phyloP scores from a whole-genome alignment of 1,140 invertebrate species.

The Diplogasteroides magnus region DNA sequence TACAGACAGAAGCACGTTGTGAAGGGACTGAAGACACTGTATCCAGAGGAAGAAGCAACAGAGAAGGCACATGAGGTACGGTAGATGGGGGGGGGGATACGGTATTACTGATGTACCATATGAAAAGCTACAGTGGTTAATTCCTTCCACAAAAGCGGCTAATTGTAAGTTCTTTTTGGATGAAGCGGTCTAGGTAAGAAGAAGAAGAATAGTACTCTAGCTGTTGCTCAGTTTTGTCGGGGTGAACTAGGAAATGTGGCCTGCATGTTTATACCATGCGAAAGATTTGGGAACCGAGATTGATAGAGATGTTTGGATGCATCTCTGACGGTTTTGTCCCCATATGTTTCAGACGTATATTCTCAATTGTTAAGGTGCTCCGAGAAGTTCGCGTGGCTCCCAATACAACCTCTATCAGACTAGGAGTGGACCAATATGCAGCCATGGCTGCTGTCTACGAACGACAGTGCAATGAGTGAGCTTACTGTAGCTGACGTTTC shows the following conservation, averaged over 20 bases:
- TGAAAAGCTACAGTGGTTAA: too few relatives aligned
- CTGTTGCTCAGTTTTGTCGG: too few relatives aligned
- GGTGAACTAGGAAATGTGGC: too few relatives aligned
- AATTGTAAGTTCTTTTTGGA: conserved; percentile 71
- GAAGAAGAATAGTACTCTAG: not conserved
- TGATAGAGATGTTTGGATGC: too few relatives aligned
- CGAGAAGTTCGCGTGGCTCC: conserved; percentile 53
- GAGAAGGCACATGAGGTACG: conserved; percentile 69
- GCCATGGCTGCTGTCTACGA: conserved; percentile 71
- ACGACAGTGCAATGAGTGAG: conserved; percentile 52
- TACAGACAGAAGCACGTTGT: conserved; percentile 77
- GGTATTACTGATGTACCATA: too few relatives aligned
- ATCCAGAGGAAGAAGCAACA: conserved; percentile 68
- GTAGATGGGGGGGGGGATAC: too few relatives aligned
- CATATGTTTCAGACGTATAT: too few relatives aligned
- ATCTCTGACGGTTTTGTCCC: too few relatives aligned
- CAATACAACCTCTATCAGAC: conserved; percentile 65
- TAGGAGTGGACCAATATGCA: conserved; percentile 73
- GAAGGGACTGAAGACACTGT: conserved; percentile 64
- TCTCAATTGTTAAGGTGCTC: not conserved
- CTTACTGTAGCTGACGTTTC: not conserved
- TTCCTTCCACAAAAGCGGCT: too few relatives aligned
- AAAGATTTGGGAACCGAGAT: too few relatives aligned
- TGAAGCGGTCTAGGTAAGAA: not conserved
- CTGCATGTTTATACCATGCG: too few relatives aligned